phyloP scores from a whole-genome alignment of 2,113 vertebrate species.

The western clawed frog (Xenopus tropicalis) region UCB_Xtro_10.0 CM004449.2:22266501-22267000 shows the following conservation, averaged over 20 bases:
- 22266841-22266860: constrained; percentile 24
- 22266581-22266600: constrained; percentile 34
- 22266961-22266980: constrained; percentile 41
- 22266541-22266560: not conserved
- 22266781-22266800: constrained; percentile 49
- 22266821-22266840: constrained; percentile 29
- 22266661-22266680: constrained; percentile 28
- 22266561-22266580: constrained; percentile 24
- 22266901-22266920: constrained; percentile 52
- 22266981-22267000: constrained; percentile 40
- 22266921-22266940: constrained; percentile 49
- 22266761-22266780: constrained; percentile 21
- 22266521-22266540: not conserved
- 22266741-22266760: constrained; percentile 50
- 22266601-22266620: constrained; percentile 27
- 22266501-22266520: not conserved
- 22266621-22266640: constrained; percentile 2
- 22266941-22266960: constrained; percentile 50
- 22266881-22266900: constrained; percentile 48
- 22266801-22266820: constrained; percentile 19
- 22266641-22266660: constrained; percentile 32
- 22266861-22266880: constrained; percentile 41
- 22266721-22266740: constrained; percentile 49
- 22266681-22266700: constrained; percentile 14
- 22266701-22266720: constrained; percentile 31